Evolutionary conservation across 2,888 invertebrate genomes (phyloP).

Genomic region (Rotaria sp.): DNA sequence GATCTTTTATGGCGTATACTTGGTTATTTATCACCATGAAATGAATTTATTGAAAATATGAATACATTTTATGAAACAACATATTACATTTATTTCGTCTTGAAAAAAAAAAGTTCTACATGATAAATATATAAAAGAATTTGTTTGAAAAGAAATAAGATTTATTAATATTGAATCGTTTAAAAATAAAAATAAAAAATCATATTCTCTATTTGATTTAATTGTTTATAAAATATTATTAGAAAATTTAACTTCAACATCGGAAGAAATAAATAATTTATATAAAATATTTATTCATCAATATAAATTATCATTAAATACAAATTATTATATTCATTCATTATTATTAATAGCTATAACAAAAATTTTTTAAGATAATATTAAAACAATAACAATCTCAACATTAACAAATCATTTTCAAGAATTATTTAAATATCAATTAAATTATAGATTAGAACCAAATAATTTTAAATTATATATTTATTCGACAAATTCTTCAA

Average conservation of each 20-base stretch:
- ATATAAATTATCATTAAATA: background rate
- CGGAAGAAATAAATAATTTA: background rate
- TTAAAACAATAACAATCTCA: background rate
- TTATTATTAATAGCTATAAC: background rate
- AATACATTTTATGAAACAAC: background rate
- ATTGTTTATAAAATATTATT: background rate
- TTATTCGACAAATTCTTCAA: background rate
- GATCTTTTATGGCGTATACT: conserved; percentile 9
- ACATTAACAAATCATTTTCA: background rate
- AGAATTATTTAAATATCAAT: conserved; percentile 9
- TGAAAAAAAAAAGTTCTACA: background rate
- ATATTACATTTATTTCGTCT: background rate
- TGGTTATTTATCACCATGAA: background rate
- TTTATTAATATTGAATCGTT: background rate
- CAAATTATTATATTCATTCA: background rate
- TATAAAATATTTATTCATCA: background rate
- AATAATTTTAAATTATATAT: background rate
- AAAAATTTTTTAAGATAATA: background rate
- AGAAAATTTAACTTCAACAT: background rate
- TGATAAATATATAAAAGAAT: background rate
- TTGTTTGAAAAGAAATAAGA: background rate
- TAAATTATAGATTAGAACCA: background rate
- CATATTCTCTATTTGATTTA: background rate
- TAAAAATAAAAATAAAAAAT: background rate
- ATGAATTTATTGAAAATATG: background rate